These are phyloP conservation scores for Cheiracanthium punctorium DNA, from an alignment of 2,888 invertebrate genomes.

Conservation along the genomic window DNA sequence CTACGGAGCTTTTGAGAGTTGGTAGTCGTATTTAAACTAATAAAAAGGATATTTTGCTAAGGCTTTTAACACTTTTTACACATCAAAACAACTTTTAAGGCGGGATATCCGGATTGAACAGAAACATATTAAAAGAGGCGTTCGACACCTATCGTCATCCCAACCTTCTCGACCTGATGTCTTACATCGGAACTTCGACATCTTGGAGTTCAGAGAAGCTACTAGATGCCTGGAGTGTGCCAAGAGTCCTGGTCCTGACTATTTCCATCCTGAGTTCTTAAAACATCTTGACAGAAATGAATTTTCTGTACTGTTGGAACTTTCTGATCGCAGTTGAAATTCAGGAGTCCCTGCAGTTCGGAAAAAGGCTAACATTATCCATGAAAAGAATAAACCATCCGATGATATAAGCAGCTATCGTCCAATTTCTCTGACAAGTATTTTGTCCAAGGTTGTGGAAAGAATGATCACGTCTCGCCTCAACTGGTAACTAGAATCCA, in stretches of 20 bases:
- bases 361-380: slow-evolving; percentile 5
- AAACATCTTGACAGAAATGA: slow-evolving; percentile 4
- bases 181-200: neutral
- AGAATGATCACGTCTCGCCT: neutral
- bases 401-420: neutral
- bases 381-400: no score
- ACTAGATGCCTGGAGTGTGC: neutral
- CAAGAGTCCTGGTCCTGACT: neutral
- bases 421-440: neutral
- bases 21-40: slow-evolving; percentile 8
- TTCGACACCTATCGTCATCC: neutral
- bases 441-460: slow-evolving; percentile 6
- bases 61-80: neutral
- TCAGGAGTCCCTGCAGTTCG: neutral
- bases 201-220: neutral
- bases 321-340: neutral
- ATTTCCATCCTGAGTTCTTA: neutral
- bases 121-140: neutral
- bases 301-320: neutral
- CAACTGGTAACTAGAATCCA: slow-evolving; percentile 2
- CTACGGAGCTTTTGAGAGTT: neutral
- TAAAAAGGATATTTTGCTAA: slow-evolving; percentile 9
- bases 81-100: neutral
- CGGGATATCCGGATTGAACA: neutral
- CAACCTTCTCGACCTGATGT: neutral